A percentile compares a stretch with the other conserved stretches of the same genome.
Evolutionary conservation across 2,797 vertebrate species (phyloP).

Genomic region (Danio kyathit): DNA sequence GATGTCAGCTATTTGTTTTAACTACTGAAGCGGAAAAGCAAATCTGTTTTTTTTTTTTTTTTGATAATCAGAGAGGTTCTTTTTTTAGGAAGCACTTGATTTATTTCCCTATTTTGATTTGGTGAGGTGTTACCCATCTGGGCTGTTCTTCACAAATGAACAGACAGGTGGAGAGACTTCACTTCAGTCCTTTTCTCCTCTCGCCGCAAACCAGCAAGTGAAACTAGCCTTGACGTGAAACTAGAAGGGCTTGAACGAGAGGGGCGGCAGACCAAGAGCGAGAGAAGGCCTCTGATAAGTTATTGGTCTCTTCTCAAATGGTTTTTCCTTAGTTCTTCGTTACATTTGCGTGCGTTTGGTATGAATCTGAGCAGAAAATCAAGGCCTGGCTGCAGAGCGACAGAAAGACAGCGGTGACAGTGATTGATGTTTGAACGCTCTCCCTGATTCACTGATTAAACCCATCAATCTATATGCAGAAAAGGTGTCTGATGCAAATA

Average conservation of each 20-base stretch:
- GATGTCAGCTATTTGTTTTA: conserved; percentile 41
- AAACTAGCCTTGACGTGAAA: conserved; percentile 60
- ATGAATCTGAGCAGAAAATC: conserved; percentile 82
- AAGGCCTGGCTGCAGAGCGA: conserved; percentile 75
- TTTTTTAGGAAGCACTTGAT: conserved; percentile 44
- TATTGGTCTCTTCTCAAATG: conserved; percentile 60
- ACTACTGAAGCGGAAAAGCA: conserved; percentile 11
- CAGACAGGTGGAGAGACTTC: conserved; percentile 49
- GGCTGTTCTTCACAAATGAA: conserved; percentile 51
- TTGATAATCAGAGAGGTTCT: conserved; percentile 41
- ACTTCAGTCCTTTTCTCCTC: conserved; percentile 21
- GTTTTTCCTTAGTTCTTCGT: conserved; percentile 63
- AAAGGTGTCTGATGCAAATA: conserved; percentile 93
- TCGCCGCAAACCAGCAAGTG: conserved; percentile 11
- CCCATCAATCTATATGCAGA: conserved; percentile 99
- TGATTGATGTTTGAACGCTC: conserved; percentile 94
- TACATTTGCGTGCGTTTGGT: conserved; percentile 63
- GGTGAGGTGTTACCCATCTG: conserved; percentile 44
- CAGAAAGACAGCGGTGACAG: conserved; percentile 84
- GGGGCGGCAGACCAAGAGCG: conserved; percentile 31
- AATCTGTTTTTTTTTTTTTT: conserved; percentile 37
- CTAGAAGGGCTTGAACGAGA: conserved; percentile 30
- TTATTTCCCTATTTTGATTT: conserved; percentile 53
- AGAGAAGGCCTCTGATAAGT: conserved; percentile 53
- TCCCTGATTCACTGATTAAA: conserved; percentile 98